Conservation (phyloP, 1,140 invertebrate species). For the Caenorhabditis briggsae region DNA sequence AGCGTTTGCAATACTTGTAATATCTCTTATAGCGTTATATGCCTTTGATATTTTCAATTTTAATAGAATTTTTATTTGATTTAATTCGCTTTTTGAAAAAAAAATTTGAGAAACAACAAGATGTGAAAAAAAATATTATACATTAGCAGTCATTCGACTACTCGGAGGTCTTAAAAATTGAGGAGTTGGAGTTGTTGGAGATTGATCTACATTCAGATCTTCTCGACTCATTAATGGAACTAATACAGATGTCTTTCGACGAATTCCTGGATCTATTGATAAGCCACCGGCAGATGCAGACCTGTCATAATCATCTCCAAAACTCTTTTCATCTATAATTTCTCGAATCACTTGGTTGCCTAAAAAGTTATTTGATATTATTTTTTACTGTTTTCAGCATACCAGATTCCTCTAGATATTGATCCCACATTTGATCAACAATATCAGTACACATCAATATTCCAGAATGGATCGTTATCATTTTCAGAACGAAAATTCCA, state of each 20-base stretch:
- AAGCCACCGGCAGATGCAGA: conserved; percentile 47
- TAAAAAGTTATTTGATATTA: background rate
- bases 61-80: too few relatives aligned
- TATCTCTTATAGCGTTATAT: too few relatives aligned
- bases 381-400: background rate
- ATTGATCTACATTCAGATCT: conserved; percentile 58
- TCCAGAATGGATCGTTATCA: conserved; percentile 76
- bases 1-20: too few relatives aligned
- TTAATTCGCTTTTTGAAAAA: background rate
- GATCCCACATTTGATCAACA: conserved; percentile 72
- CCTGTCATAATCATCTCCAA: conserved; percentile 35
- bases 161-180: conserved; percentile 58
- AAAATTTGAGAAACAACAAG: too few relatives aligned
- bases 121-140: background rate
- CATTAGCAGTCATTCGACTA: conserved; percentile 39
- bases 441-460: conserved; percentile 72
- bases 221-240: conserved; percentile 72
- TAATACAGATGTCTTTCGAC: conserved; percentile 72
- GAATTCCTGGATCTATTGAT: conserved; percentile 28
- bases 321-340: conserved; percentile 50
- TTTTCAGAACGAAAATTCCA: conserved; percentile 73
- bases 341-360: conserved; percentile 38
- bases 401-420: conserved; percentile 65
- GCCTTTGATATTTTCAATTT: too few relatives aligned
- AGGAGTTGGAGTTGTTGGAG: conserved; percentile 1